phyloP scores from a whole-genome alignment of 2,113 vertebrate genomes.

The Aphyosemion australe region DNA sequence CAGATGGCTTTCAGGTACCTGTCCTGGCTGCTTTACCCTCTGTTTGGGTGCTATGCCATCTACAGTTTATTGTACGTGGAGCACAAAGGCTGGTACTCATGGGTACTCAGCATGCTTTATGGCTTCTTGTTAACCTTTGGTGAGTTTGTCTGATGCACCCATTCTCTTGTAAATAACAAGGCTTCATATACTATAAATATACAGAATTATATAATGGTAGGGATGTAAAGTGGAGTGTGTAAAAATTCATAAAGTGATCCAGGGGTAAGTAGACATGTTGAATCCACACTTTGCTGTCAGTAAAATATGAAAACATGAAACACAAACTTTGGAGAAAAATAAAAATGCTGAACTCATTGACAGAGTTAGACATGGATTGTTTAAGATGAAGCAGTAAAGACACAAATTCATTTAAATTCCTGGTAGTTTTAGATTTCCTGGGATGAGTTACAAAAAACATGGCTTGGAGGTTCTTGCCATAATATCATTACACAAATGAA shows the following conservation, averaged over 20 bases:
- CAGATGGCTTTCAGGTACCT: constrained; percentile 96
- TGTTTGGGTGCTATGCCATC: constrained; percentile 91
- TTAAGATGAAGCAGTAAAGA: too few relatives aligned
- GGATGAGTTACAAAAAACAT: too few relatives aligned
- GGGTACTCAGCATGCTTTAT: constrained; percentile 95
- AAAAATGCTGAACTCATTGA: too few relatives aligned
- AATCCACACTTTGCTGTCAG: background rate
- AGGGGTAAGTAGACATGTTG: background rate
- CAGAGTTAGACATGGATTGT: too few relatives aligned
- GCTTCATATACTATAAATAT: too few relatives aligned
- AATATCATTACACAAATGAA: too few relatives aligned
- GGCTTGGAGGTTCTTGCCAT: too few relatives aligned
- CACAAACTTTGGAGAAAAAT: too few relatives aligned
- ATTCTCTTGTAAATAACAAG: background rate
- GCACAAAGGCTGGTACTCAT: constrained; percentile 98
- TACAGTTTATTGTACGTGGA: constrained; percentile 95
- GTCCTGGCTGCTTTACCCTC: constrained; percentile 93
- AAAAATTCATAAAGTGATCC: background rate
- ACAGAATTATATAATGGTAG: too few relatives aligned
- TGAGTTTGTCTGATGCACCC: constrained; percentile 66
- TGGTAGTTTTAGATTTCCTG: too few relatives aligned
- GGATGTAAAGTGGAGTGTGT: too few relatives aligned
- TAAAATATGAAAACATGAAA: background rate
- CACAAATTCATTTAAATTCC: too few relatives aligned
- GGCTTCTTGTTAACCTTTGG: constrained; percentile 95